Base-by-base conservation (phyloP, 23 tunicate species). In the Ciona savignyi region DNA sequence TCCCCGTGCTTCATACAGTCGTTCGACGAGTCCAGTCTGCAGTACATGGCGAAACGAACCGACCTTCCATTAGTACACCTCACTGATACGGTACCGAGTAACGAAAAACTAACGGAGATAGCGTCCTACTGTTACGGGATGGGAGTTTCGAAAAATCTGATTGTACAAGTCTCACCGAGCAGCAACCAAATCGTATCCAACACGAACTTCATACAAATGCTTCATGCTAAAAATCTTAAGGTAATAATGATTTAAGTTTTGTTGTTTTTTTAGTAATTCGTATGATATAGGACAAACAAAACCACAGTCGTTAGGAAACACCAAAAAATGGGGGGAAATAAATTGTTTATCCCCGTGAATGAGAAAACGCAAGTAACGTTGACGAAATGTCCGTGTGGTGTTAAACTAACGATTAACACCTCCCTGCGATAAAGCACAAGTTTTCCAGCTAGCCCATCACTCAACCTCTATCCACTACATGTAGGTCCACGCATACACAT, bases 1-100 rank as follows among this genome's bases (percentile, higher is more conserved):
- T 70, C 86, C 0, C 87, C 91, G 0, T 91, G 97, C 75, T 86
- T 91, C 49, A 23, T 93, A 4, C 98, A 93, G 66, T 93, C 98
- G 21, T 93, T 93, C 74, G 34, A 56, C 48, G 65, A 48, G 35
- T 63, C 30, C 22, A 86, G 93, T 70, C 32, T 93, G 30, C 49
- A 63, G 23, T 86, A 81, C 64, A 72, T 93, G 81, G 29, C 78
- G 1, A 68, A 34, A 28, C 76, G 51, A 21, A 93, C 98, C 29
- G 73, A 77, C 2, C 73, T 93, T 32, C 83, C 83, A 25, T 71
- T 93, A 15, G 67, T 91, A 19, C 76, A 51, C 32, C 78, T 89
- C 21, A 80, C 74, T 22, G 62, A 33, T 19, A 60, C 56, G 1
- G 6, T 33, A 3, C 23, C 78, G 28, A 73, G 77, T 19, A 77